Percentiles rank a stretch among this genome's conserved stretches.
Conservation (phyloP, 2,113 vertebrate species). For the Vireo altiloquus region DNA sequence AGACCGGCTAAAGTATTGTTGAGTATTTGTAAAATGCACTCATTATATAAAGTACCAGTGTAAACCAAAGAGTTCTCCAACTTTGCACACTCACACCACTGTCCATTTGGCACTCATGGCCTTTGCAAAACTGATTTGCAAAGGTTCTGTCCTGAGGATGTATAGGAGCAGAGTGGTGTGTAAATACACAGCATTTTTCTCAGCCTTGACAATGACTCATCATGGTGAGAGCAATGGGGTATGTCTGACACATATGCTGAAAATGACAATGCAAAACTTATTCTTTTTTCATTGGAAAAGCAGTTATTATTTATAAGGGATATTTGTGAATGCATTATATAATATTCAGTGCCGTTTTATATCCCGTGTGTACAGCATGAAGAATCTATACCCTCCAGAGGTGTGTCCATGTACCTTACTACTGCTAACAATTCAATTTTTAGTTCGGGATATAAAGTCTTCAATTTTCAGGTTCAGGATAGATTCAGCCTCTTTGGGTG, state of each 20-base stretch:
- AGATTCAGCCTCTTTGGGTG: neutral
- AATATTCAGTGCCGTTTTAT: neutral
- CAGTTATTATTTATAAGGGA: neutral
- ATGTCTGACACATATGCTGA: neutral
- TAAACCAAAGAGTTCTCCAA: neutral
- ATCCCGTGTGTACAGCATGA: neutral
- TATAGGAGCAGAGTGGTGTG: fast-evolving
- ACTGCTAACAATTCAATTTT: neutral
- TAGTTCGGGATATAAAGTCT: neutral
- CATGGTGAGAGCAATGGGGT: neutral
- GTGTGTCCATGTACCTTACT: no score
- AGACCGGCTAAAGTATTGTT: neutral
- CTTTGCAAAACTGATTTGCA: neutral
- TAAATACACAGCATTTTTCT: neutral
- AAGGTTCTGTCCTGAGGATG: neutral
- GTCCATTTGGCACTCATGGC: neutral
- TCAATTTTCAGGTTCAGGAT: neutral
- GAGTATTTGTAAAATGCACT: neutral
- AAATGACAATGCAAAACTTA: neutral
- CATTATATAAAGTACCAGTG: neutral
- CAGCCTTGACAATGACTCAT: fast-evolving
- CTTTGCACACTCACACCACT: neutral
- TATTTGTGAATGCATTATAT: neutral
- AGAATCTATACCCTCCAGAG: neutral
- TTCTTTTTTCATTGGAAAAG: neutral